phyloP scores from a whole-genome alignment of 2,113 vertebrate genomes.

The Pristiophorus japonicus region DNA sequence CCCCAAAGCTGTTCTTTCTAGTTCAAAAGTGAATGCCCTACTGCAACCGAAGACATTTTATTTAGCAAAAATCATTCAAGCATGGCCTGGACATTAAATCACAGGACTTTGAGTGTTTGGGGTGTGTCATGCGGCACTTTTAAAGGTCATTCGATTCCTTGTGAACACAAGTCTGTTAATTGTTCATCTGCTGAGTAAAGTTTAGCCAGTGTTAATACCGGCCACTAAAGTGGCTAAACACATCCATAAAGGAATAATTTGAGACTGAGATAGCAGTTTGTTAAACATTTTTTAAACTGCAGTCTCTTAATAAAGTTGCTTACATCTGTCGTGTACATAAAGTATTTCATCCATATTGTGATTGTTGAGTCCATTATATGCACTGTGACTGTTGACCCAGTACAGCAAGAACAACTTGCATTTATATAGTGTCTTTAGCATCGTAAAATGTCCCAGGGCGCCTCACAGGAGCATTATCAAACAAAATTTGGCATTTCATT shows the following conservation, averaged over 20 bases:
- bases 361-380: neutral
- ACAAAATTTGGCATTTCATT: neutral
- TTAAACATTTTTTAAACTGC: neutral
- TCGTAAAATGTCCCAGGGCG: no score
- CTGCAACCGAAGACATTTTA: neutral
- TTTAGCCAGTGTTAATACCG: neutral
- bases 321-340: neutral
- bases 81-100: neutral
- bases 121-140: neutral
- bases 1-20: no score
- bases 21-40: neutral
- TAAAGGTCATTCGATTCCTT: neutral
- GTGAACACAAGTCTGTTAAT: slow-evolving; percentile 10
- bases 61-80: neutral
- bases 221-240: neutral
- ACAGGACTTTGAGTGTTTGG: neutral
- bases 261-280: neutral
- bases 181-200: neutral
- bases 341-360: neutral
- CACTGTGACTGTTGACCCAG: neutral
- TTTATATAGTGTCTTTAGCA: no score
- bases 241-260: neutral
- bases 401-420: neutral
- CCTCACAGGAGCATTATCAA: neutral
- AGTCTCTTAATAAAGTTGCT: neutral